Percentiles rank a stretch among this genome's conserved stretches.
phyloP scores from a whole-genome alignment of 2,797 vertebrate species.

The Chiloscyllium punctatum region DNA sequence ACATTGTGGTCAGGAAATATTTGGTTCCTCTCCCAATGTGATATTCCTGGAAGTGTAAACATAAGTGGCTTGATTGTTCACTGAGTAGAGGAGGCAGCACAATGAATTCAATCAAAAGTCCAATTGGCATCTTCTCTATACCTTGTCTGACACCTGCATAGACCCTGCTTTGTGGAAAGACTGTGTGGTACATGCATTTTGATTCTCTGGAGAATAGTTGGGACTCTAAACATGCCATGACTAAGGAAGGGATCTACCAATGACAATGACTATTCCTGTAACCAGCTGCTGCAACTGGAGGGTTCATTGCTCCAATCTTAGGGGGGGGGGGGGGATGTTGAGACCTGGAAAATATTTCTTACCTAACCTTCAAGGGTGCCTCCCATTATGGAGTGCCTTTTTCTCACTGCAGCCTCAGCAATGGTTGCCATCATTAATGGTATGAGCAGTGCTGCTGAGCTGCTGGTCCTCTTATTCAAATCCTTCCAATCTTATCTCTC shows the following conservation, averaged over 20 bases:
- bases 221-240: background rate
- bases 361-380: background rate
- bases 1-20: background rate
- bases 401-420: background rate
- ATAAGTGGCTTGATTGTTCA: too few species aligned
- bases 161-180: background rate
- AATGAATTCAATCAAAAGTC: background rate
- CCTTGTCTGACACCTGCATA: background rate
- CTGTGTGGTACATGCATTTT: background rate
- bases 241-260: background rate
- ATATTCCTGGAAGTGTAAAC: background rate
- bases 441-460: background rate
- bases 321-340: too few species aligned
- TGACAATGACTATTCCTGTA: background rate
- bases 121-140: background rate
- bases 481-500: background rate
- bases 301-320: background rate
- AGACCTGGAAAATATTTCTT: background rate
- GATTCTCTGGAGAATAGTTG: background rate
- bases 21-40: background rate
- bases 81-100: too few species aligned
- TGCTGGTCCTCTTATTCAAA: background rate
- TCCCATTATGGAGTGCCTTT: background rate
- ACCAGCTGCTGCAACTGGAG: background rate
- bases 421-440: background rate